Percentiles rank a stretch among this genome's conserved stretches.
These are phyloP conservation scores for Aspidoscelis tigris DNA, from an alignment of 2,113 vertebrate genomes.

Conservation along the genomic window DNA sequence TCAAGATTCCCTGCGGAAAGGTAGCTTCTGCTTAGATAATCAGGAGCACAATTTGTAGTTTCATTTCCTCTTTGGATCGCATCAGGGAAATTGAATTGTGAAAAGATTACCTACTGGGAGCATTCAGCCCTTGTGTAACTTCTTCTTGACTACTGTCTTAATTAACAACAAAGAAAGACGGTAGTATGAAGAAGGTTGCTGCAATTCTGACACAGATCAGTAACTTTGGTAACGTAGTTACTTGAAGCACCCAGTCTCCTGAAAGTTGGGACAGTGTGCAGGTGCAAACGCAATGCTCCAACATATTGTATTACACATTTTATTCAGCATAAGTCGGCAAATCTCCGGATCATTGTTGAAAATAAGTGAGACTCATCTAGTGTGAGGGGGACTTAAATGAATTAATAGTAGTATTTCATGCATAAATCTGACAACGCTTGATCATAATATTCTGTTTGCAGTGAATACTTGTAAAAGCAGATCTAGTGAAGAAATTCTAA, in stretches of 20 bases:
- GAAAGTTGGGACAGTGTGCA: slow-evolving; percentile 52
- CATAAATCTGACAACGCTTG: neutral
- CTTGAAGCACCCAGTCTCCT: slow-evolving; percentile 58
- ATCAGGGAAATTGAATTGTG: slow-evolving; percentile 77
- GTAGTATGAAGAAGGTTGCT: slow-evolving; percentile 69
- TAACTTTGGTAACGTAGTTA: slow-evolving; percentile 58
- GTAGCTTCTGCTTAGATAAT: slow-evolving; percentile 78
- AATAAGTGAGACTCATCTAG: neutral
- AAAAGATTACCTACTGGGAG: slow-evolving; percentile 77
- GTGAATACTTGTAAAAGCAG: too few species aligned
- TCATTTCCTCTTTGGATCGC: slow-evolving; percentile 78
- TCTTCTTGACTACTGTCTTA: slow-evolving; percentile 76
- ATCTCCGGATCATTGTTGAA: slow-evolving; percentile 27
- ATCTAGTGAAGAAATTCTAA: neutral
- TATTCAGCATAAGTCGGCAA: slow-evolving; percentile 15
- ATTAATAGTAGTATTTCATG: neutral
- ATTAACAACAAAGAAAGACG: slow-evolving; percentile 76
- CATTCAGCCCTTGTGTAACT: slow-evolving; percentile 72
- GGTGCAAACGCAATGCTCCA: slow-evolving; percentile 66
- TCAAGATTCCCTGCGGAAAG: slow-evolving; percentile 67
- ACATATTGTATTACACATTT: slow-evolving; percentile 10
- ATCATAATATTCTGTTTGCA: neutral
- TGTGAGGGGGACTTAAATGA: neutral
- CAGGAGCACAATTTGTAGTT: slow-evolving; percentile 78
- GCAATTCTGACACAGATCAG: slow-evolving; percentile 71